Evolutionary conservation across 2,888 invertebrate genomes (phyloP), one percentile per base, ranked within the genome.

Genomic region (Sinohyriopsis cumingii): DNA sequence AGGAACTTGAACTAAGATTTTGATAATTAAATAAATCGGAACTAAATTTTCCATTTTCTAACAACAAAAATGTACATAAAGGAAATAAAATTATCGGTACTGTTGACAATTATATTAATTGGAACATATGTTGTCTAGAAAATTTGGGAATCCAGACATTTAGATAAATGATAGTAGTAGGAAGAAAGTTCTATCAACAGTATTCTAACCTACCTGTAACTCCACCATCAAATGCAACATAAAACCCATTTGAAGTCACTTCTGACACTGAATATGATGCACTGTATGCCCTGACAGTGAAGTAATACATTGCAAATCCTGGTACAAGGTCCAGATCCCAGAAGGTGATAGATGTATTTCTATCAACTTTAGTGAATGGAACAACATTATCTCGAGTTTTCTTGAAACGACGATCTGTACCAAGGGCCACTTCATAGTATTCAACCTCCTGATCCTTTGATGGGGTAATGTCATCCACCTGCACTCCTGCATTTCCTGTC

Each of bases 201-300:
- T 45, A 45, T 45, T 45, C 2, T 15, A 15, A 45, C 62, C 55
- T 73, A 82, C 82, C 78, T 61, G 69, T 69, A 9, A 82, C 77
- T n/a, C 71, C 77, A 3, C 79, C 76, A 67, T 80, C 77, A 66
- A 72, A 79, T 25, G 82, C 84, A 2, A 83, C 82, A 69, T 77
- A 73, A 65, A 85, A 80, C 7, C 81, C 81, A 76, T 84, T 85
- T 0, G 82, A 82, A 12, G 81, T 82, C 12, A 81, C 79, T 18
- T 77, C 76, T 12, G 80, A 76, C 24, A 68, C 69, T 12, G 85
- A 70, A 55, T 77, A 78, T 1, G 82, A 76, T 12, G 70, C 68
- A 68, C 82, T 82, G 66, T 79, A 71, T 19, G 82, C 85, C 24
- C 75, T 68, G 25, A 85, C 85, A 56, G 85, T 83, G 57, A 83